Evolutionary conservation across 2,797 vertebrate genomes (phyloP), one percentile per base, ranked within the genome.

Genomic region (Meda fulgida): DNA sequence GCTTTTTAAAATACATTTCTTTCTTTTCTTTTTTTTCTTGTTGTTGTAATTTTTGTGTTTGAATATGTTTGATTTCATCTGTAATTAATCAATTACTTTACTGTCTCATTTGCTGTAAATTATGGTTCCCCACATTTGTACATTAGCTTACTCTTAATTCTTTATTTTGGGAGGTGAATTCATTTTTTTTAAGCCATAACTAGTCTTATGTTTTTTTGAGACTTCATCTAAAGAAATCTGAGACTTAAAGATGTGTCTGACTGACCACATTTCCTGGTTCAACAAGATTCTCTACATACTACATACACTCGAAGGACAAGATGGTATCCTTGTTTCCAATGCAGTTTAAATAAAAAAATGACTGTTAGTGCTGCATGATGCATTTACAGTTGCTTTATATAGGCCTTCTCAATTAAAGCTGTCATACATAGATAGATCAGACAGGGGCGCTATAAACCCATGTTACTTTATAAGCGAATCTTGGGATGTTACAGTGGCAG

Each of bases 371-470:
- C 5, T 58, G 7, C 36, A 36, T 48, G 31, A 10, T n/a, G 65
- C 9, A 23, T 79, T 34, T 7, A 23, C 51, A 72, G 18, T 13
- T 43, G 26, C 26, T 82, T 63, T 70, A 11, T 65, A 13, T 9
- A 60, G 3, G 18, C 23, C 51, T 81, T n/a, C 40, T 81, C 18
- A 31, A 21, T 46, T 65, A 65, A 71, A 81, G 38, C 21, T 34
- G 81, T 51, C 21, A 65, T 73, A 18, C 21, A 75, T 34, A 5
- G 4, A 53, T 43, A n/a, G 13, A 65, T 71, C 70, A 75, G 26
- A 83, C 4, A 51, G 48, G 31, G 66, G 79, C 48, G 65, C 66
- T 36, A 81, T 70, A 55, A 29, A 65, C 36, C 70, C 34, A 9
- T 21, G 23, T 36, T 40, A 7, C 34, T 38, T 40, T 48, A 81